Conservation (phyloP, 1,140 invertebrate genomes). For the Neodiprion lecontei region DNA sequence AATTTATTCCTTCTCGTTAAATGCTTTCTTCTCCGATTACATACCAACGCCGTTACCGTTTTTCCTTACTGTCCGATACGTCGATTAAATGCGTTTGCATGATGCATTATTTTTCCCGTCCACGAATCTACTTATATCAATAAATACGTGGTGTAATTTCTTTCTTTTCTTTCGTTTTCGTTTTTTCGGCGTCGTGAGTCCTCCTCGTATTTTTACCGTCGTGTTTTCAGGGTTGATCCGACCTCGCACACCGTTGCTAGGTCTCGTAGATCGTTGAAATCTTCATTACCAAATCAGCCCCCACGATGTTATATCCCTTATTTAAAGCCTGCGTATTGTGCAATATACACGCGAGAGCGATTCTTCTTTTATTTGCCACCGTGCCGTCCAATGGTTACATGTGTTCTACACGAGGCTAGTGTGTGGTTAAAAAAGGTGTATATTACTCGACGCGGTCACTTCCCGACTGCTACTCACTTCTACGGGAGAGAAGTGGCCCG, state of each 20-base stretch:
- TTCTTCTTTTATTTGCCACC: no score
- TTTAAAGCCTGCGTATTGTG: no score
- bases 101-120: neutral
- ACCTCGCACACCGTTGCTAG: neutral
- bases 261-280: neutral
- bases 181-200: neutral
- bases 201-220: neutral
- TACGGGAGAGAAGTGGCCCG: conserved; percentile 3
- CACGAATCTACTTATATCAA: neutral
- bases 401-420: no score
- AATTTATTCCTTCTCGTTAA: no score
- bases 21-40: no score
- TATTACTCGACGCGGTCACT: conserved; percentile 6
- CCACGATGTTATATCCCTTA: neutral
- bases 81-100: neutral
- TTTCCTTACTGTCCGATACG: no score
- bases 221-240: neutral
- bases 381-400: no score
- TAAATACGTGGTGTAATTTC: neutral
- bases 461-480: conserved; percentile 1
- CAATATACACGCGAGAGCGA: no score
- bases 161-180: neutral
- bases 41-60: no score
- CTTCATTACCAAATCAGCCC: neutral
- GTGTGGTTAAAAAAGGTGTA: neutral